Evolutionary conservation across 2,888 invertebrate genomes (phyloP), one percentile per base, ranked within the genome.

Genomic region (Tupiocoris notatus): DNA sequence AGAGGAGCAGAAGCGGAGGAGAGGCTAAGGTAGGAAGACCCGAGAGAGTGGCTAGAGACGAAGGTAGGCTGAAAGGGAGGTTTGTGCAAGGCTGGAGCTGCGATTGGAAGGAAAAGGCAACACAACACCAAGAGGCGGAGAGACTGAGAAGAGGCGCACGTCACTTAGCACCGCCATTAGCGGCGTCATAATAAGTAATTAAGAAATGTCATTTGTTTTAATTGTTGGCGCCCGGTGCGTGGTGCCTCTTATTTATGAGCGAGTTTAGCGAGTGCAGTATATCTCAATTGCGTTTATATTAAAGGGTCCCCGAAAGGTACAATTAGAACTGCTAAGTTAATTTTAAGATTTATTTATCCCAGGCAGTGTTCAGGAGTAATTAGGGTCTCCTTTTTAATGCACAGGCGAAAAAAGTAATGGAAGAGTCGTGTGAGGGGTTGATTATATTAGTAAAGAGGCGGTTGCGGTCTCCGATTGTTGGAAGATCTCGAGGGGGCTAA

Each of bases 191-290:
- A 80, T 80, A 80, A 81, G 80, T 81, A 81, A 81, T 81, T 81
- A 81, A 81, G 81, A 81, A 80, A 80, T 79, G 80, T 81, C 80
- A 80, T 81, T 81, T 80, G 80, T 81, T 80, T 80, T 79, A 81
- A 81, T 81, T 81, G 80, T 80, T 79, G 79, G 77, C 79, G 79
- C 77, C 39, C 79, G 78, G 77, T 78, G 80, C 77, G 79, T 78
- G 77, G 75, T 23, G 65, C 66, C 73, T 39, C 39, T 78, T 77
- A 78, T 79, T 79, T 79, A 79, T 76, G 79, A 65, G 73, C 67
- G 78, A 78, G 77, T 79, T 79, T 79, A 79, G 77, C 75, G 78
- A 77, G 77, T 77, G 66, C 79, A 79, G 77, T 79, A 79, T 79
- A 79, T 79, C 79, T 79, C 79, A 74, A 79, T 79, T 79, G 77